These are phyloP conservation scores for Leptosomus discolor DNA, from an alignment of 2,113 vertebrate species.

Conservation along the genomic window DNA sequence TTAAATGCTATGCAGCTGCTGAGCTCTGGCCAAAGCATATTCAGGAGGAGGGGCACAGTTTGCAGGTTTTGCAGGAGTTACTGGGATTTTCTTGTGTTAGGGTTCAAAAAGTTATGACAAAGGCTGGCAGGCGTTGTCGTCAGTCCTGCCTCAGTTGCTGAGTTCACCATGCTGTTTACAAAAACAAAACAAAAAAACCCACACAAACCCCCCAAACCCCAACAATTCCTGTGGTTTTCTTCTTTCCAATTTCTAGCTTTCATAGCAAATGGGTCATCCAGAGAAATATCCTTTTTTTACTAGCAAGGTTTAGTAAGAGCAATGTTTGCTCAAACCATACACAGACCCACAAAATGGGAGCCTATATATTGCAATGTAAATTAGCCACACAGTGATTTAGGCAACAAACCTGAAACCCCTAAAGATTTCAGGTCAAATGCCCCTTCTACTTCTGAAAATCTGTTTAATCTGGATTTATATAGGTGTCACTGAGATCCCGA, in stretches of 20 bases:
- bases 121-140: background rate
- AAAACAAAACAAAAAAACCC: background rate
- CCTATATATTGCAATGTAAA: background rate
- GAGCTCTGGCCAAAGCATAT: background rate
- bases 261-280: background rate
- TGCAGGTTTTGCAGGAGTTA: background rate
- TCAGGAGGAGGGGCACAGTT: too few relatives aligned
- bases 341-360: background rate
- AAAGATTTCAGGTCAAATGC: background rate
- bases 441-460: background rate
- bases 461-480: background rate
- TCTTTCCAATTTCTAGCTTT: background rate
- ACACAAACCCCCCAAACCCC: background rate
- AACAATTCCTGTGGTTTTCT: background rate
- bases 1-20: background rate
- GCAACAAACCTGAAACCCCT: constrained; percentile 19
- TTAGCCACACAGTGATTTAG: background rate
- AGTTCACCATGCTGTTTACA: background rate
- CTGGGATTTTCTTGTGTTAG: background rate
- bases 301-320: background rate
- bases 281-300: background rate
- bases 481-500: background rate
- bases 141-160: background rate
- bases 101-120: background rate
- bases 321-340: background rate